These are phyloP conservation scores for Erythrolamprus reginae DNA, from an alignment of 2,113 vertebrate species.

Conservation along the genomic window DNA sequence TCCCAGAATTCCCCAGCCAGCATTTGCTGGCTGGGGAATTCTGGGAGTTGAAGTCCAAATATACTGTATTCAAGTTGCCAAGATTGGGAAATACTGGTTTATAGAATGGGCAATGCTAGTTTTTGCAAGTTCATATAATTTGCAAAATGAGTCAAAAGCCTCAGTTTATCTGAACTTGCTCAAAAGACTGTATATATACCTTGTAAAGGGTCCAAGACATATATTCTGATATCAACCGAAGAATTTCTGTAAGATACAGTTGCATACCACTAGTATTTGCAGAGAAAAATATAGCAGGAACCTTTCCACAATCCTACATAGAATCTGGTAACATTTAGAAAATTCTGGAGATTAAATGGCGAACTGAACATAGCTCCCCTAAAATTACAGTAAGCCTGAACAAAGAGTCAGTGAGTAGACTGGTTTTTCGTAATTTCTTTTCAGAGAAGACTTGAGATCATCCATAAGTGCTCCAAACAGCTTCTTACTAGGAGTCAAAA, in stretches of 20 bases:
- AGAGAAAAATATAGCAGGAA: not conserved
- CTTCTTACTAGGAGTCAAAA: not conserved
- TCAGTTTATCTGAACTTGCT: not conserved
- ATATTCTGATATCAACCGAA: constrained; percentile 2
- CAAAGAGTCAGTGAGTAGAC: not conserved
- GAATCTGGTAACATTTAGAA: not conserved
- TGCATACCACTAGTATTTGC: not conserved
- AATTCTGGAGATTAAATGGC: not conserved
- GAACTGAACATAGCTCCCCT: not conserved
- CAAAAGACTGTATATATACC: not conserved
- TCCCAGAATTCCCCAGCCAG: no score
- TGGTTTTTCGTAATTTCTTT: not conserved
- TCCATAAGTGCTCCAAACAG: not conserved
- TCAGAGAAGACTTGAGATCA: not conserved
- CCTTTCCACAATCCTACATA: not conserved
- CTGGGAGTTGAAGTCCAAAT: no score
- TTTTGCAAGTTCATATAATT: not conserved
- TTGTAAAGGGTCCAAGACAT: not conserved
- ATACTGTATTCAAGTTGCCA: no score
- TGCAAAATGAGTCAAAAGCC: not conserved
- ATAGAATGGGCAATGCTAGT: not conserved
- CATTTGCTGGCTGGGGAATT: no score
- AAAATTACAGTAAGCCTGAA: not conserved
- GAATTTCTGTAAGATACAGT: not conserved
- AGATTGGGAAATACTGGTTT: no score